Percentiles rank a stretch among this genome's conserved stretches.
These are phyloP conservation scores for Sphaerophoria taeniata DNA, from an alignment of 2,888 invertebrate species.

Conservation along the genomic window DNA sequence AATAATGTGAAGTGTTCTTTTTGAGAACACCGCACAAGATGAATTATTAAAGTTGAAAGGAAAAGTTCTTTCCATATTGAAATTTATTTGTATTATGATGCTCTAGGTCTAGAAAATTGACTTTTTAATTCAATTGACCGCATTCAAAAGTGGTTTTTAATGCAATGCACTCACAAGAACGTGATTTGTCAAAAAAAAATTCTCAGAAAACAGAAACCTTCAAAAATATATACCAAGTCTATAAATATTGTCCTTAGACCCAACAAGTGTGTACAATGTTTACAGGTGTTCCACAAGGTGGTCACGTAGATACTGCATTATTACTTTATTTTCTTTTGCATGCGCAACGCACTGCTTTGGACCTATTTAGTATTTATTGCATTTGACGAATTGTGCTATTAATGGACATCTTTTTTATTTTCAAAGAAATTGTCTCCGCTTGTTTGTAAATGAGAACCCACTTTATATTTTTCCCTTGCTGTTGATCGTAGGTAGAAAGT, in stretches of 20 bases:
- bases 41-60: conserved; percentile 41
- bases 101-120: conserved; percentile 60
- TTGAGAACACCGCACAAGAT: conserved; percentile 7
- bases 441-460: neutral
- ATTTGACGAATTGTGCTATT: neutral
- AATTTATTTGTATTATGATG: conserved; percentile 8
- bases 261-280: no score
- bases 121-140: conserved; percentile 64
- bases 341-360: conserved; percentile 51
- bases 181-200: conserved; percentile 26
- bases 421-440: neutral
- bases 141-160: conserved; percentile 56
- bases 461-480: neutral
- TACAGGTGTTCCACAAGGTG: conserved; percentile 67
- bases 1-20: conserved; percentile 20
- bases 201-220: conserved; percentile 24
- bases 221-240: neutral
- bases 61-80: conserved; percentile 42
- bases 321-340: conserved; percentile 55
- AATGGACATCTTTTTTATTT: neutral
- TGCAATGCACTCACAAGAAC: conserved; percentile 27
- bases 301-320: conserved; percentile 55
- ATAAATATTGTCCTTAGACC: neutral
- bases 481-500: neutral
- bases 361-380: conserved; percentile 25